Base-by-base conservation (phyloP, 1,140 invertebrate genomes). In the Caenorhabditis remanei region DNA sequence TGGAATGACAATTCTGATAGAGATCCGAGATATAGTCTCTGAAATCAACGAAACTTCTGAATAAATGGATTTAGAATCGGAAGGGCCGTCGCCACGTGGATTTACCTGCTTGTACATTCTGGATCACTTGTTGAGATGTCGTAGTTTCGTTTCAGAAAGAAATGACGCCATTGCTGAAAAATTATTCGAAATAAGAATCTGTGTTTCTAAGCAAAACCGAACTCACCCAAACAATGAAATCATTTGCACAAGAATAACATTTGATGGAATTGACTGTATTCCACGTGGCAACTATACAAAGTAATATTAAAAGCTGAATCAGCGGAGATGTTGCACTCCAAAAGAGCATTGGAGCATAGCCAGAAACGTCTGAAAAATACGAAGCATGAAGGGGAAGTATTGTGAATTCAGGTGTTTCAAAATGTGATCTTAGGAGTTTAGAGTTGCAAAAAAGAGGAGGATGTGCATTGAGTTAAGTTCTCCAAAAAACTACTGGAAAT, bases 111-210 rank as follows among this genome's bases (percentile, higher is more conserved):
- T n/a, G 87, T 71, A 65, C 90, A 90, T 21, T 83, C 83, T n/a
- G 88, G 86, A 71, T 90, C 90, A 56, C 86, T 85, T 7, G 84
- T 84, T 21, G 89, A 82, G 13, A 90, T 65, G 50, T 87, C 89
- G 85, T 90, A 90, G 85, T 90, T 90, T 58, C 90, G 75, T 86
- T 91, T 91, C 21, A 90, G 83, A 67, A 90, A 90, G 83, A 90
- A 91, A 84, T 90, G 90, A n/a, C 90, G 83, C 90, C 90, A 90
- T 85, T 90, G 92, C 90, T 91, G 85, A 85, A 90, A 58, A 43
- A 32, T 32, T 32, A 32, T 32, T 32, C 32, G n/a, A 53, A 24
- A 8, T 43, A 0, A 58, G 55, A 58, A 19, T 13, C 79, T 85
- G 7, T 16, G 16, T 53, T 86, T 13, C 1, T 53, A 86, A 84